A percentile compares a stretch with the other conserved stretches of the same genome.
phyloP scores from a whole-genome alignment of 2,113 vertebrate species.

The Melanocharis versteri region DNA sequence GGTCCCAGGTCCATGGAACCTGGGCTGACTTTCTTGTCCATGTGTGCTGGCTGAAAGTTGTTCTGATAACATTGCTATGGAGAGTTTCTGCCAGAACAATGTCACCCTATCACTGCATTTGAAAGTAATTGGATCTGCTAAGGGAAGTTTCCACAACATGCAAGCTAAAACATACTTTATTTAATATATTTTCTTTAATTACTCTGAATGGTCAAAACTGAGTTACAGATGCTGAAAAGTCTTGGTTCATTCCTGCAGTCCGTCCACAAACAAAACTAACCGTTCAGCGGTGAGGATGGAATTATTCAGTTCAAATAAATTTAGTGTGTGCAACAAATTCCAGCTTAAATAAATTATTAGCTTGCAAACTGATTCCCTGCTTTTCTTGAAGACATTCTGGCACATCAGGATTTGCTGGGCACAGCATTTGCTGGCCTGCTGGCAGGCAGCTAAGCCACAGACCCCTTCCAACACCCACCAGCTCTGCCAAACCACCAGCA shows the following conservation, averaged over 20 bases:
- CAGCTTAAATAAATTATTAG: neutral
- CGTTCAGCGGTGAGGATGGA: rapidly evolving
- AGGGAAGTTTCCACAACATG: neutral
- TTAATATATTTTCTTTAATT: neutral
- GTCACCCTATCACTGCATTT: neutral
- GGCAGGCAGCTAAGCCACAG: neutral
- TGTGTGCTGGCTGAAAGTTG: neutral
- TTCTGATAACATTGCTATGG: neutral
- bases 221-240: neutral
- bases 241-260: neutral
- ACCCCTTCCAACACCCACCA: neutral
- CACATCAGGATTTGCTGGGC: neutral
- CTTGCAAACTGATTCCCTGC: neutral
- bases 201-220: neutral
- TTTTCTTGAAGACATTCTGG: neutral
- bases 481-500: neutral
- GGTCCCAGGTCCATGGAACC: neutral
- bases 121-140: neutral
- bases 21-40: neutral
- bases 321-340: neutral
- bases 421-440: neutral
- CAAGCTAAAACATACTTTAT: neutral
- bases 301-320: neutral
- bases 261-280: neutral
- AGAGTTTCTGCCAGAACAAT: neutral